These are phyloP conservation scores for Otis tarda DNA, from an alignment of 2,113 vertebrate genomes.

Conservation along the genomic window DNA sequence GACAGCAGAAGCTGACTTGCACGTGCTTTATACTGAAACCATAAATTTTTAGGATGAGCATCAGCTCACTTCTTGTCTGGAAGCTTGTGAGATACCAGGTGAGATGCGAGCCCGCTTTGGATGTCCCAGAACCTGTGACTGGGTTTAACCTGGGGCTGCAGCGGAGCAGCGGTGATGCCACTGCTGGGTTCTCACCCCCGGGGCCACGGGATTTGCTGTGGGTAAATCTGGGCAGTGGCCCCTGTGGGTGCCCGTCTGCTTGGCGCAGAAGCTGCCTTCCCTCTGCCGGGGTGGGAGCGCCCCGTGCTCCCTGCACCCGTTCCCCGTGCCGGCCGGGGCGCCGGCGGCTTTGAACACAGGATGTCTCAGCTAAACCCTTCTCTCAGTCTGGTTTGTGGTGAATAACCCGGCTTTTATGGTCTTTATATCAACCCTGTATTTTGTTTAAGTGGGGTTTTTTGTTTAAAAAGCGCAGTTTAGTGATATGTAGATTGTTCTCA, in stretches of 20 bases:
- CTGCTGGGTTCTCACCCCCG: background rate
- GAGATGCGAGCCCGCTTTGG: background rate
- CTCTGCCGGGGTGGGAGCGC: fast-evolving
- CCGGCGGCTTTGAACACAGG: background rate
- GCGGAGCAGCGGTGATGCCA: background rate
- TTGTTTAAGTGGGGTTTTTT: background rate
- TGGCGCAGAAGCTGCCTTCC: background rate
- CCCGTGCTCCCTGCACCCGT: fast-evolving
- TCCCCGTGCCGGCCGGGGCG: fast-evolving
- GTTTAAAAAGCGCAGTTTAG: slow-evolving; percentile 18
- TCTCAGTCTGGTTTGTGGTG: background rate
- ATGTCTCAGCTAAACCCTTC: background rate
- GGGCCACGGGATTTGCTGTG: background rate
- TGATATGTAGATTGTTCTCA: slow-evolving; percentile 15
- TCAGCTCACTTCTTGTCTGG: background rate
- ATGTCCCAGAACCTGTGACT: background rate
- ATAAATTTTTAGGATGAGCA: background rate
- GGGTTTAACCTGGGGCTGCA: background rate
- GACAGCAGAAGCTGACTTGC: background rate
- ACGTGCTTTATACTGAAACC: background rate
- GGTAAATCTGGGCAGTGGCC: background rate
- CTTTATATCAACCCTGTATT: background rate
- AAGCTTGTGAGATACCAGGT: fast-evolving
- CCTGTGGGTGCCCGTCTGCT: background rate
- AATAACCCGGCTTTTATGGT: background rate